phyloP scores from a whole-genome alignment of 2,113 vertebrate genomes.

The Ptychochromis oligacanthus region DNA sequence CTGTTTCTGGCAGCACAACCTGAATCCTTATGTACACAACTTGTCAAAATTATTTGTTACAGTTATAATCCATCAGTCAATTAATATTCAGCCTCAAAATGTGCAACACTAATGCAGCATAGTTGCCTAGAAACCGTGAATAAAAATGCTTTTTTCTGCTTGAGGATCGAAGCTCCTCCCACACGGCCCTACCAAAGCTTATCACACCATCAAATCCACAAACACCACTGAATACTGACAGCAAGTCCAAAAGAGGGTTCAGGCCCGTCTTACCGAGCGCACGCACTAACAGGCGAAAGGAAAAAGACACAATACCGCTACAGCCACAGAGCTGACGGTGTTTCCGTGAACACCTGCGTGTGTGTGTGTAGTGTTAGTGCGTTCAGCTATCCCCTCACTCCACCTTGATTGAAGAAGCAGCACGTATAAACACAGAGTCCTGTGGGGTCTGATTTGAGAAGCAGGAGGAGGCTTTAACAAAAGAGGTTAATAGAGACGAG shows the following conservation, averaged over 20 bases:
- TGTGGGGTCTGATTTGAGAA: constrained; percentile 61
- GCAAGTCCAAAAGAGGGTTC: not conserved
- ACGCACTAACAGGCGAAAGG: not conserved
- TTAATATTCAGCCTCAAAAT: not conserved
- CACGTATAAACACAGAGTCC: constrained; percentile 56
- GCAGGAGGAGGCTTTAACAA: constrained; percentile 43
- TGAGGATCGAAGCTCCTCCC: not conserved
- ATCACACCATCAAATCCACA: not conserved
- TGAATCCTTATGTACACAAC: not conserved
- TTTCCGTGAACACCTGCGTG: constrained; percentile 22
- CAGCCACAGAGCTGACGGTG: constrained; percentile 18
- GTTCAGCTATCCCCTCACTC: constrained; percentile 23
- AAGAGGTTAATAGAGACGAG: constrained; percentile 57
- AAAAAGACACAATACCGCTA: not conserved
- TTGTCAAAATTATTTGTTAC: not conserved
- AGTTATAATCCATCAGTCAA: not conserved
- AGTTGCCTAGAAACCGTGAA: constrained; percentile 8
- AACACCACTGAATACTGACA: not conserved
- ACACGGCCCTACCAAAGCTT: not conserved
- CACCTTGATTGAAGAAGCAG: constrained; percentile 68
- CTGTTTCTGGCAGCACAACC: not conserved
- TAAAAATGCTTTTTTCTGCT: not conserved
- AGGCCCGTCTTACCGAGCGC: not conserved
- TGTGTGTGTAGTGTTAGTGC: not conserved
- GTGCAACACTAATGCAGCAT: not conserved